Evolutionary conservation across 2,113 vertebrate genomes (phyloP), one percentile per base, ranked within the genome.

Genomic region (Chionodraco myersi): DNA sequence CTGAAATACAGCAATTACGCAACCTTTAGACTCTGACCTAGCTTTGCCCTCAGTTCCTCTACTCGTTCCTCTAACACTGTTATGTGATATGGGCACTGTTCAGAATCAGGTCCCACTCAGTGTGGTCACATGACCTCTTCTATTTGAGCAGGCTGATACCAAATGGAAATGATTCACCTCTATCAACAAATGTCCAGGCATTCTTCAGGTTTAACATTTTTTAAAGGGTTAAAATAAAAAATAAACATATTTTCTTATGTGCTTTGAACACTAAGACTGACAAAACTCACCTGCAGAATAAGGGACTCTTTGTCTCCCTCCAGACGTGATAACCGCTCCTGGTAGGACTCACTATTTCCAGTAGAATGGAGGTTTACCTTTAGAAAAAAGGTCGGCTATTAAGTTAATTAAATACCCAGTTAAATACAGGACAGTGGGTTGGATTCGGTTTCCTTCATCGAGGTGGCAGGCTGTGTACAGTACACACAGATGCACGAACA

Each of bases 221-320:
- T 74, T 67, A 30, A 72, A 47, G 57, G 34, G 16, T 52, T 21
- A 21, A 21, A 21, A 21, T 21, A 53, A 65, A 10, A 66, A 47
- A 79, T 1, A 76, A 2, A 12, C 15, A 69, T 8, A 14, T 11
- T 45, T 13, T 56, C 21, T 70, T 72, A 52, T 59, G 45, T 34
- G 10, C 52, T 51, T 45, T 65, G 5, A 30, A 57, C 18, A 10
- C n/a, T 56, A 68, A 60, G n/a, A 72, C 26, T 48, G n/a, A 48
- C 9, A 57, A n/a, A 57, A 75, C 91, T 91, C 75, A 99, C 98
- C 98, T 99, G 98, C 75, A 99, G 90, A 88, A 99, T 96, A 64
- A 99, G 95, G 0, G 97, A 99, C 83, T 99, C 97, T 92, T 99
- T 99, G 93, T 99, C 98, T 58, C 97, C 97, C 92, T 99, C 98